Base-by-base conservation (phyloP, 2,888 invertebrate genomes). In the Crioceris asparagi region DNA sequence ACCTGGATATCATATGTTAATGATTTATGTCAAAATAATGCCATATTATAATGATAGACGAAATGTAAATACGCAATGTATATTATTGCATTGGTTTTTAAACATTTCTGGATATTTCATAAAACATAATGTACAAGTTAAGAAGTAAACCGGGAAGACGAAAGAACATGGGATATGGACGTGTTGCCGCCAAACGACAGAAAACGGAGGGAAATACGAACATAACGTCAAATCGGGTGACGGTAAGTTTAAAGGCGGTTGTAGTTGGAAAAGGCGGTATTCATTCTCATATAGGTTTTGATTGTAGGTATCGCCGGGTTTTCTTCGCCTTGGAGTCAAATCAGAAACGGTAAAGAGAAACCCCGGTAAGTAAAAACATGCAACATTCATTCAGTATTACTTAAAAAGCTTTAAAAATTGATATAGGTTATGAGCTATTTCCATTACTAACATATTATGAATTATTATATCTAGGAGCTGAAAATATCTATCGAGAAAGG, bases 151-250 rank as follows among this genome's bases (percentile, higher is more conserved):
- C n/a, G n/a, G n/a, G n/a, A n/a, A n/a, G n/a, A n/a, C n/a, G n/a
- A n/a, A n/a, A n/a, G n/a, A n/a, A n/a, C n/a, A n/a, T n/a, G n/a
- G n/a, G n/a, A n/a, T n/a, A n/a, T n/a, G n/a, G n/a, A n/a, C n/a
- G n/a, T n/a, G n/a, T n/a, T n/a, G n/a, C n/a, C n/a, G n/a, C n/a
- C 21, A 29, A 36, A 38, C 30, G 31, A 10, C 34, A 30, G 14
- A 49, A 45, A 46, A 19, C 29, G 30, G 49, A 49, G 45, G 47
- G 45, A 48, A 46, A 46, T 39, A 36, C 44, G 29, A 43, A 46
- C 36, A 45, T 46, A 8, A 40, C 43, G 36, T 39, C 38, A 41
- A 45, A 46, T 39, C 43, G 40, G 4, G 32, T 40, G 32, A 47
- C 43, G 34, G 49, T 47, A 36, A 38, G 49, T 16, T 10, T 17